Evolutionary conservation across 2,888 invertebrate species (phyloP), one percentile per base, ranked within the genome.

Genomic region (Muschampia plurimacula): DNA sequence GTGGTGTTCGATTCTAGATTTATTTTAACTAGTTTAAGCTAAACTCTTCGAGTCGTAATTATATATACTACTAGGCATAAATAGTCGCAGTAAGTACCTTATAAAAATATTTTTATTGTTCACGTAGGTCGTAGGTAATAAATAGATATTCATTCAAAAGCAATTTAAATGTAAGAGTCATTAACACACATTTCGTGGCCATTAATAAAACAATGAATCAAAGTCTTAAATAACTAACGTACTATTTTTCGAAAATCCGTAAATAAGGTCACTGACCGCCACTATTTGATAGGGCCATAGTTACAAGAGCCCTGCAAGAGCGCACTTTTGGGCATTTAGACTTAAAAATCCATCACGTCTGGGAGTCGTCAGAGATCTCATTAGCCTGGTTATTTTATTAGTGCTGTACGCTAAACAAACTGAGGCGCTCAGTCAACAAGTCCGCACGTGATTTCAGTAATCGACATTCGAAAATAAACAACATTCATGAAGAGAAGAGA

Each of bases 381-480:
- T 74, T 74, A 79, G n/a, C 78, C 76, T 84, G 89, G 88, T 77
- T 79, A 75, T 73, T 78, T 77, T 80, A 79, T 79, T 82, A 81
- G 81, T 82, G 80, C 84, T 84, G 83, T 85, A 85, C 83, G 79
- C 81, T 89, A 89, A 89, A 91, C 90, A 89, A 81, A 84, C 86
- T 89, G 90, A 91, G 84, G 83, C 70, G 76, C 81, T 91, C 92
- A 85, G 81, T 93, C 92, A 87, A 84, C 90, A 83, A 79, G 78
- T 80, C 78, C 79, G 81, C 87, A 86, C 86, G 86, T 86, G 89
- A 88, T 85, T 83, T 82, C 82, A 82, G 85, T 83, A 86, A 86
- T 88, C 85, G 92, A 90, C 92, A 88, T 85, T 81, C 83, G 81
- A 90, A 92, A 93, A 92, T 92, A 93, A 93, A 93, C 93, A 90